A percentile compares a stretch with the other conserved stretches of the same genome.
Evolutionary conservation across 23 tunicate genomes (phyloP).

Genomic region (Styela plicata): DNA sequence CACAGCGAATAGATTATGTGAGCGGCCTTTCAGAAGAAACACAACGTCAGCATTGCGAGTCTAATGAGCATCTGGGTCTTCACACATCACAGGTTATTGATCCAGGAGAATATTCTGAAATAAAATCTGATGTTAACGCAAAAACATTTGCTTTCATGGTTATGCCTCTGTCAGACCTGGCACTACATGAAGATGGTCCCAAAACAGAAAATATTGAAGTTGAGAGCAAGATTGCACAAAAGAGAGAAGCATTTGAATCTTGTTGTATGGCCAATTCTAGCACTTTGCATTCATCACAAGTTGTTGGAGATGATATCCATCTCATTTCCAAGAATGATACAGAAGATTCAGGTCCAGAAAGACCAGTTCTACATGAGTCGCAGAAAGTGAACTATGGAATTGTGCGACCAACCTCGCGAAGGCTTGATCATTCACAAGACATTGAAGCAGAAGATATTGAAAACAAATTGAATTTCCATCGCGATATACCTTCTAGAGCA

Average conservation of each 20-base stretch:
- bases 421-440: not conserved
- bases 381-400: not conserved
- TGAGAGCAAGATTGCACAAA: not conserved
- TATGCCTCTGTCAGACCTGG: not conserved
- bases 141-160: slow-evolving; percentile 2
- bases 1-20: not conserved
- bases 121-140: not conserved
- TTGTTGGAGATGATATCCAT: not conserved
- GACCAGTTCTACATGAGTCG: not conserved
- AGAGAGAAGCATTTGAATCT: not conserved
- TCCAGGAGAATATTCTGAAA: not conserved
- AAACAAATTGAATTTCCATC: not conserved
- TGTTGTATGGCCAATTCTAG: not conserved
- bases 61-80: not conserved
- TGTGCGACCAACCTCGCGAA: not conserved
- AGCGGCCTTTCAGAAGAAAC: slow-evolving; percentile 6
- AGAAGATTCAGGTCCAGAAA: not conserved
- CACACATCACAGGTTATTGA: slow-evolving; percentile 9
- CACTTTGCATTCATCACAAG: slow-evolving; percentile 1
- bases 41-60: not conserved
- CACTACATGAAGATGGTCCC: not conserved
- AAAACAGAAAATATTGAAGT: not conserved
- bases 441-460: not conserved
- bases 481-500: not conserved
- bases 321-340: not conserved